A percentile compares a stretch with the other conserved stretches of the same genome.
Conservation (phyloP, 2,797 vertebrate species). For the Sarcoramphus papa region DNA sequence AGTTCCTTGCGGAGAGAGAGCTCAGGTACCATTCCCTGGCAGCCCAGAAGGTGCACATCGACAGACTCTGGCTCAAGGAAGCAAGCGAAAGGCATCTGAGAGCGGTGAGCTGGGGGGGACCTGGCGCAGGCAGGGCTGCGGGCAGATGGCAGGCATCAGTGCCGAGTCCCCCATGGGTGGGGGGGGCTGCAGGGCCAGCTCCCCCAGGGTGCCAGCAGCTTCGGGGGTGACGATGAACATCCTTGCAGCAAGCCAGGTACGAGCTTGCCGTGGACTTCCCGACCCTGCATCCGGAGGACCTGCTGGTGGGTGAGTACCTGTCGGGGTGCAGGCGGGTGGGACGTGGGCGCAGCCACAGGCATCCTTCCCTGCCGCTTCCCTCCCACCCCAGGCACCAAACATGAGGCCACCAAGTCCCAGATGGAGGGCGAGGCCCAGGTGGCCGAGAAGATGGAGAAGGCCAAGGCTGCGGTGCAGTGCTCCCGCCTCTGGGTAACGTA, state of each 20-base stretch:
- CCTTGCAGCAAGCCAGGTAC: neutral
- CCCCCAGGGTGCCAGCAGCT: neutral
- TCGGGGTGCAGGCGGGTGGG: neutral
- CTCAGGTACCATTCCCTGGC: neutral
- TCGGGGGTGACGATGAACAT: fast-evolving
- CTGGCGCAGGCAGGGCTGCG: neutral
- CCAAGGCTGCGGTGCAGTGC: neutral
- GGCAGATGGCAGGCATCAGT: neutral
- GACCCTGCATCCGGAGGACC: fast-evolving
- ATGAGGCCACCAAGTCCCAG: neutral
- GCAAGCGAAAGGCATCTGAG: neutral
- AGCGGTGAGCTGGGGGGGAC: neutral
- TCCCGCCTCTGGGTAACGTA: neutral
- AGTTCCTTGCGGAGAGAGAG: neutral
- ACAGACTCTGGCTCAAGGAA: neutral
- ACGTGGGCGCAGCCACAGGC: fast-evolving
- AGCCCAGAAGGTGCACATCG: neutral
- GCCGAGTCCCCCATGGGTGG: neutral
- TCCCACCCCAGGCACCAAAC: neutral
- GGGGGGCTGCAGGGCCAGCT: neutral
- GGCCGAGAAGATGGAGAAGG: neutral
- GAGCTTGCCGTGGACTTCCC: neutral
- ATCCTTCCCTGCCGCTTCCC: neutral
- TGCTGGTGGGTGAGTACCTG: neutral
- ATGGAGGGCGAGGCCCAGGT: neutral